These are phyloP conservation scores for Toxotes chatareus DNA, from an alignment of 2,113 vertebrate genomes.

Conservation along the genomic window DNA sequence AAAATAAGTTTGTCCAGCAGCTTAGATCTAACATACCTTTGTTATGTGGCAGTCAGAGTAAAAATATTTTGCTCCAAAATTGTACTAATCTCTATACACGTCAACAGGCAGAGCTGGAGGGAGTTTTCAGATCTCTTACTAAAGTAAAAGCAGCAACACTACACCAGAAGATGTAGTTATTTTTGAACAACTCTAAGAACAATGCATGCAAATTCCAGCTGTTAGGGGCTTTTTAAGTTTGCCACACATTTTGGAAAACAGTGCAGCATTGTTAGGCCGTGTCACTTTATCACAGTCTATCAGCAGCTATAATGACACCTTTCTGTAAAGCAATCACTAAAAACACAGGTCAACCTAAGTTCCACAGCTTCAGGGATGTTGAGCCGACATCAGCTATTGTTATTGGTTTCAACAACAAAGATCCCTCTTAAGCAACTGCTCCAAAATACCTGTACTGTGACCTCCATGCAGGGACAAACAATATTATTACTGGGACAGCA, in stretches of 20 bases:
- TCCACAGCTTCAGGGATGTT: slow-evolving; percentile 10
- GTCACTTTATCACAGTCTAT: slow-evolving; percentile 42
- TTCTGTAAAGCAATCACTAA: background rate
- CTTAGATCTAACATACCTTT: background rate
- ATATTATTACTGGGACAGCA: background rate
- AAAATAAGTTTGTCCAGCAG: background rate
- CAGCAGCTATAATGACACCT: background rate
- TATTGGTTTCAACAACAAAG: slow-evolving; percentile 56
- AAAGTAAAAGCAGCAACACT: background rate
- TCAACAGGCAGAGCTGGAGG: background rate
- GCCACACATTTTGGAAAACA: slow-evolving; percentile 21
- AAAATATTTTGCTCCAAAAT: background rate
- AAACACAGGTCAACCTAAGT: slow-evolving; percentile 30
- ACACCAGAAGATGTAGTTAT: no score
- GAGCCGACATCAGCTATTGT: slow-evolving; percentile 46
- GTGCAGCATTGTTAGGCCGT: slow-evolving; percentile 5
- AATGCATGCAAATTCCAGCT: no score
- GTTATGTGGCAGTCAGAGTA: no score
- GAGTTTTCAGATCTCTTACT: background rate
- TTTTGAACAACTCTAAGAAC: no score
- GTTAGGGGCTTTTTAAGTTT: background rate
- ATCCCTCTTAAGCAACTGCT: slow-evolving; percentile 16
- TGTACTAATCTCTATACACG: background rate
- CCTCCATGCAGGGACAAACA: slow-evolving; percentile 2
- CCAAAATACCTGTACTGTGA: background rate